Conservation (phyloP, 2,113 vertebrate species). For the Camelus bactrianus region DNA sequence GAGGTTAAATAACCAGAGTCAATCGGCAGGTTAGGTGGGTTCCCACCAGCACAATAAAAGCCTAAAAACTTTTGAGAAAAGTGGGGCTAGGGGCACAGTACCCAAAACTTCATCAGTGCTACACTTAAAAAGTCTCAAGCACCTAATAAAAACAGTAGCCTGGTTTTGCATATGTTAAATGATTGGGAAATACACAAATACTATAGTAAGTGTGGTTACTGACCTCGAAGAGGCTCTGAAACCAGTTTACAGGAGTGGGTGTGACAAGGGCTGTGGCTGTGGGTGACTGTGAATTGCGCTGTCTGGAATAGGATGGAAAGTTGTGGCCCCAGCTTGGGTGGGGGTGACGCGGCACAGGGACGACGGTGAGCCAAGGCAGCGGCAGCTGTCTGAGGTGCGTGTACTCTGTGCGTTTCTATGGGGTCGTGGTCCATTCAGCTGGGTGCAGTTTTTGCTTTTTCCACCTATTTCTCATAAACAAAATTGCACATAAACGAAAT, state of each 20-base stretch:
- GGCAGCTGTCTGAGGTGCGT: background rate
- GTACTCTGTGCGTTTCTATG: fast-evolving
- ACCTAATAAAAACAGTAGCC: background rate
- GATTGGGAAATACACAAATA: background rate
- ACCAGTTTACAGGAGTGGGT: background rate
- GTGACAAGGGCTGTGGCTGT: background rate
- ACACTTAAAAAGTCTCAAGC: too few relatives aligned
- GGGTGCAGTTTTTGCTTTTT: background rate
- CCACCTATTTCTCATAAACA: background rate
- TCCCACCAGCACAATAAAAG: background rate
- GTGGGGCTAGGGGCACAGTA: too few relatives aligned
- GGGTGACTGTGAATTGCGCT: background rate
- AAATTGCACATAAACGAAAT: background rate
- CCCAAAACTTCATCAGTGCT: background rate
- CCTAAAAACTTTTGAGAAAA: background rate
- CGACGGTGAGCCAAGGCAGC: fast-evolving
- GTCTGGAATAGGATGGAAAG: background rate
- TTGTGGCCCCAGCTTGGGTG: fast-evolving
- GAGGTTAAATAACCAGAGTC: background rate
- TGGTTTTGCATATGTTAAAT: background rate
- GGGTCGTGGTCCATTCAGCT: background rate
- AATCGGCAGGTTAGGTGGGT: background rate
- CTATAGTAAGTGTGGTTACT: background rate
- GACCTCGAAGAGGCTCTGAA: background rate
- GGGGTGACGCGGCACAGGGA: background rate